Percentiles rank a stretch among this genome's conserved stretches.
Evolutionary conservation across 2,797 vertebrate species (phyloP).

Genomic region (Peromyscus melanophrys): DNA sequence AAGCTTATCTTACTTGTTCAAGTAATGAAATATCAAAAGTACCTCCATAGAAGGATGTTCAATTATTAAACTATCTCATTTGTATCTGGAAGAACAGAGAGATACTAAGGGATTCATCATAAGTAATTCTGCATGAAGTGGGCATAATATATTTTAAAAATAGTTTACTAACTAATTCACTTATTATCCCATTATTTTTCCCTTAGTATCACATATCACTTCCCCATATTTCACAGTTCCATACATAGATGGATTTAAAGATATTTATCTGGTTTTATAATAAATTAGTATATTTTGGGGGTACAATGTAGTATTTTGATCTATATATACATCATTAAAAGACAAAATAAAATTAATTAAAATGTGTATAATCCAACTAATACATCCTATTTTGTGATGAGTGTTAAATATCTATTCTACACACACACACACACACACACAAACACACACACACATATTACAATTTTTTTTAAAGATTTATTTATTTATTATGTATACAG

Average conservation of each 20-base stretch:
- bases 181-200: not conserved
- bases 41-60: not conserved
- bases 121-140: constrained; percentile 25
- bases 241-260: not conserved
- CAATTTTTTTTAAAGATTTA: too few species aligned
- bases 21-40: not conserved
- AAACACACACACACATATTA: not conserved
- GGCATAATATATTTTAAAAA: not conserved
- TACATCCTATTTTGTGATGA: not conserved
- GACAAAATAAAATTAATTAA: not conserved
- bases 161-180: not conserved
- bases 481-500: too few species aligned
- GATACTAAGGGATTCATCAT: not conserved
- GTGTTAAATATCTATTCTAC: not conserved
- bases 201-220: not conserved
- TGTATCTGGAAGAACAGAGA: constrained; percentile 1
- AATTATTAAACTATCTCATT: constrained; percentile 33
- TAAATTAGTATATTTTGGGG: not conserved
- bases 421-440: not conserved
- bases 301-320: not conserved
- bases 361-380: not conserved
- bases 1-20: constrained; percentile 31
- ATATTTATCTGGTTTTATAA: not conserved
- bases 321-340: not conserved
- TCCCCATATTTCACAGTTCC: not conserved